Evolutionary conservation across 2,888 invertebrate species (phyloP).

Genomic region (Scrobipalpa costella): DNA sequence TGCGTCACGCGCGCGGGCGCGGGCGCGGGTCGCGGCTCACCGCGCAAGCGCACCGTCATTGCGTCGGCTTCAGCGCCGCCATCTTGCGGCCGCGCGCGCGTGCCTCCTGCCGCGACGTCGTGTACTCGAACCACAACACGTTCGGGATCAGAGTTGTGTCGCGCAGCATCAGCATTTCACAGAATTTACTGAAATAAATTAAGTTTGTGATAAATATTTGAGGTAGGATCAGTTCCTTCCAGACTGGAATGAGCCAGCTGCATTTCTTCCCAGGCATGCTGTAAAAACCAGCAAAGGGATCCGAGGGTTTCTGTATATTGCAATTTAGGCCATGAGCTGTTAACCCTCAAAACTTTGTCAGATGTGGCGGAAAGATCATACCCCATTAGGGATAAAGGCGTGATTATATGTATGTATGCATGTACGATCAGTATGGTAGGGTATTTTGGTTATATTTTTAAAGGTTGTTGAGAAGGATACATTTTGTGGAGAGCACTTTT

Average conservation of each 20-base stretch:
- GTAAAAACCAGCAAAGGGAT: no score
- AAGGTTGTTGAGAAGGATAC: no score
- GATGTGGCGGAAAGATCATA: no score
- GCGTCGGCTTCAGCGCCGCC: constrained; percentile 88
- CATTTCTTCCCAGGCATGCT: no score
- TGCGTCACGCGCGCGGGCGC: constrained; percentile 75
- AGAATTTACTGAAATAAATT: constrained; percentile 84
- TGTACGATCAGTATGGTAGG: no score
- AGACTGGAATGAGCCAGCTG: not conserved
- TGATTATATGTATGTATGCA: no score
- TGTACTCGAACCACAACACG: constrained; percentile 96
- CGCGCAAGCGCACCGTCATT: constrained; percentile 86
- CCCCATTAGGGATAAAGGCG: no score
- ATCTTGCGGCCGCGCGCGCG: constrained; percentile 89
- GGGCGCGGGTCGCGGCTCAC: constrained; percentile 40
- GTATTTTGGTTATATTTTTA: no score
- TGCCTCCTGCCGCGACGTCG: constrained; percentile 91
- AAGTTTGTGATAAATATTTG: not conserved
- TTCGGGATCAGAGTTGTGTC: constrained; percentile 96
- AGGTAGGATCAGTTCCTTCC: not conserved
- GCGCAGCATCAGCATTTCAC: constrained; percentile 91
- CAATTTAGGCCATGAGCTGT: no score
- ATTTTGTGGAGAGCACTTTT: no score
- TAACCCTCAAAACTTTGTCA: no score
- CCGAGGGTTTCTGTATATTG: no score